A percentile compares a stretch with the other conserved stretches of the same genome.
Evolutionary conservation across 2,797 vertebrate species (phyloP).

Genomic region (Manis crassicaudata): DNA sequence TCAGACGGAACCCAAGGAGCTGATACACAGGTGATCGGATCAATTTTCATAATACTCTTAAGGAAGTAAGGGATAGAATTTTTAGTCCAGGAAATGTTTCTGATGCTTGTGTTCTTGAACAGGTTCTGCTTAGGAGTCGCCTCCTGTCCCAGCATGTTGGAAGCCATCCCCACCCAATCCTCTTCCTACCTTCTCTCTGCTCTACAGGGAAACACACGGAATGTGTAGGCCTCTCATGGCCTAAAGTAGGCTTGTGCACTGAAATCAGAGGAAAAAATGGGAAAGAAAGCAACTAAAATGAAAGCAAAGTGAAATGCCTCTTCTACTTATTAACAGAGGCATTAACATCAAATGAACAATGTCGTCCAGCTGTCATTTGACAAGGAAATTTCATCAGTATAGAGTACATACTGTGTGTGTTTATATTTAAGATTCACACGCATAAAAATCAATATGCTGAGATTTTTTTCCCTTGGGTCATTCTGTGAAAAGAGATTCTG

Average conservation of each 20-base stretch:
- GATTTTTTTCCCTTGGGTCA: not conserved
- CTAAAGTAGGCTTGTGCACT: accelerated
- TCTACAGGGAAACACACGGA: not conserved
- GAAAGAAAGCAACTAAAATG: not conserved
- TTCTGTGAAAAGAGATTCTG: not conserved
- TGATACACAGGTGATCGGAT: not conserved
- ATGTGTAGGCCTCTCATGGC: accelerated
- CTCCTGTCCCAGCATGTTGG: not conserved
- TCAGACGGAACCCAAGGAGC: not conserved
- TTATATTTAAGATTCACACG: not conserved
- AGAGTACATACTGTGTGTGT: not conserved
- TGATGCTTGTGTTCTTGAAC: not conserved
- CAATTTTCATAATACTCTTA: not conserved
- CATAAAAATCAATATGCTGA: not conserved
- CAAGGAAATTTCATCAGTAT: not conserved
- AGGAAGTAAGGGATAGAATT: not conserved
- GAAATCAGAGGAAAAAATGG: not conserved
- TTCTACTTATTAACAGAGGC: not conserved
- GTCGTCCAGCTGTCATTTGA: not conserved
- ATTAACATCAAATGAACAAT: not conserved
- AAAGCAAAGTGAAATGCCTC: too few species aligned
- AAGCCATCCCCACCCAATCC: accelerated
- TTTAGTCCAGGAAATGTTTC: not conserved
- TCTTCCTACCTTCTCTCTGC: not conserved
- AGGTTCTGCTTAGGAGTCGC: accelerated